Evolutionary conservation across 2,797 vertebrate species (phyloP), one percentile per base, ranked within the genome.

Genomic region (Paratrypauchen microcephalus): DNA sequence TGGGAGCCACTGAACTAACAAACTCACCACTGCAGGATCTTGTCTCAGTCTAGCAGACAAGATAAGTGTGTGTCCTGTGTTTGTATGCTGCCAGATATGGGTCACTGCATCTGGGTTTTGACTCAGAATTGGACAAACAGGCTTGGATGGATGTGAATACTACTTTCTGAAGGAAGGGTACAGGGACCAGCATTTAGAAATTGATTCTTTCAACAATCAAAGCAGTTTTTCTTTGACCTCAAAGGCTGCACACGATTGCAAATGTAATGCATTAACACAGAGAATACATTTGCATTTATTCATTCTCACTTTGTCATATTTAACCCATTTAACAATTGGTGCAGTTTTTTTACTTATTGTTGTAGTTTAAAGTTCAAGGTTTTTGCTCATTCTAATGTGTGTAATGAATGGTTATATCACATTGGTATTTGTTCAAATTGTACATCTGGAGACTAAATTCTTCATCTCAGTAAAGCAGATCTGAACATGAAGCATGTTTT

Each of bases 51-150:
- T 80, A 82, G 77, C 78, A 85, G 75, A 88, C 74, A 71, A 79
- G 69, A 70, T 68, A 65, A 65, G 78, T 68, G 66, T 75, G 69
- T 74, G 68, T 61, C 80, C 81, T 87, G 82, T 91, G 88, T 91
- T 91, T 91, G 88, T 90, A 74, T 76, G 87, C 82, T 76, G 83
- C 82, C 87, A 84, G 87, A 84, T 85, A 85, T 45, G 87, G 90
- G 85, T 91, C 90, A 89, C 76, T 83, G 86, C 90, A 91, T 86
- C 86, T 90, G 90, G 74, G 82, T 87, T 89, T 85, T 79, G 63
- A 84, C 69, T 88, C 73, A 81, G 74, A 80, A 75, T 71, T 73
- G 78, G 78, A 83, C 76, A 84, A 78, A 85, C 81, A 83, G 57
- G 66, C 72, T 86, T 62, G 76, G 77, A 74, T 79, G 57, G 54